Evolutionary conservation across 92 coral and sea anemone species (phyloP), one percentile per base, ranked within the genome.

Genomic region (Meandrina meandrites): DNA sequence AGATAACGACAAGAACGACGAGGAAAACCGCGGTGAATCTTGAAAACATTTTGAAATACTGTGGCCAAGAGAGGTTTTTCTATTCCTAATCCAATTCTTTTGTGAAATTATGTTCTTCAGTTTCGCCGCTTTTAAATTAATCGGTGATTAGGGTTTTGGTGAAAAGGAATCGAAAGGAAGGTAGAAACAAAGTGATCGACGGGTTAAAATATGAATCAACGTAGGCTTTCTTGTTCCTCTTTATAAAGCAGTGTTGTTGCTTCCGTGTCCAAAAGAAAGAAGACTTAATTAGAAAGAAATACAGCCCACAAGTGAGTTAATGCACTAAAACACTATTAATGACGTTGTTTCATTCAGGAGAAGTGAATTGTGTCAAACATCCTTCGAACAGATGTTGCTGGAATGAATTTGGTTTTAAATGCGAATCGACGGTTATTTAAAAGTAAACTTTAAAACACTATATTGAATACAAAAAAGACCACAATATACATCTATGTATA

Each of bases 381-480:
- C 17, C 15, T 27, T 51, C 37, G 27, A 36, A 13, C 42, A 6
- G 76, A 31, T 84, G 42, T 34, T 31, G n/a, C 8, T 28, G 47
- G 27, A 84, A 54, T 73, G 73, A 84, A 72, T 73, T 72, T 17
- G 62, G 81, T 66, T 58, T 75, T 58, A 8, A 22, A 47, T 1
- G 30, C 30, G 31, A 84, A 37, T 76, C 42, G 60, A 53, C 82
- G 73, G 88, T 84, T 76, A 58, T 84, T 84, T 74, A 24, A 37
- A 76, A 57, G 72, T 37, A 76, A 75, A 42, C 57, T 83, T 27
- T 62, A 36, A 40, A 8, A 40, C 18, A 21, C 27, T 7, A n/a
- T n/a, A n/a, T 40, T 40, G 45, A 40, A 40, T 6, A 40, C 45
- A 40, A 40, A 40, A 2, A 40, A 40, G n/a, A n/a, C n/a, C n/a